These are phyloP conservation scores for Podarcis cretensis DNA, from an alignment of 2,113 vertebrate genomes.

Conservation along the genomic window DNA sequence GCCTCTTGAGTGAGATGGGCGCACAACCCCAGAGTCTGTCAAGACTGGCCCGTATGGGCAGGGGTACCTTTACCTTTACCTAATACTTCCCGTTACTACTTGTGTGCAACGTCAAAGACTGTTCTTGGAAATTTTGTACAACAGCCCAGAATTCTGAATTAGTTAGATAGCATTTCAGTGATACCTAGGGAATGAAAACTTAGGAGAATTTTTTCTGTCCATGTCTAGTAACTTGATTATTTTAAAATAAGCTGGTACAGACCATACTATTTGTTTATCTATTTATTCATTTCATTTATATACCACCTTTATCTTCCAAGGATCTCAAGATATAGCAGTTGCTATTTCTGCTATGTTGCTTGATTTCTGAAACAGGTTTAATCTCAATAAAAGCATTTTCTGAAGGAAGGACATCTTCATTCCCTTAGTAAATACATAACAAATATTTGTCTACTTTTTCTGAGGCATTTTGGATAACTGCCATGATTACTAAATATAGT, in stretches of 20 bases:
- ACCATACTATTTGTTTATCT: not conserved
- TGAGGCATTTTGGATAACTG: not conserved
- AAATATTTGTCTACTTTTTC: not conserved
- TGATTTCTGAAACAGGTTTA: not conserved
- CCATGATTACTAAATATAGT: conserved; percentile 57
- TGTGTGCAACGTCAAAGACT: not conserved
- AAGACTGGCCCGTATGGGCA: no score
- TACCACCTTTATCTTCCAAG: no score
- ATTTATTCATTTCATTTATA: no score
- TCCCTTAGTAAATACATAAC: not conserved
- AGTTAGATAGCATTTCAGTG: not conserved
- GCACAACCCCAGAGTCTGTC: no score
- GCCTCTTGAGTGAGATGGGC: no score
- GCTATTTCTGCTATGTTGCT: not conserved
- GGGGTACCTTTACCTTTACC: no score
- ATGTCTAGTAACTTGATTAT: not conserved
- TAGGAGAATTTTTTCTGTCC: not conserved
- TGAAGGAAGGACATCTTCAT: not conserved
- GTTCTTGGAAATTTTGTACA: not conserved
- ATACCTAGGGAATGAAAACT: not conserved
- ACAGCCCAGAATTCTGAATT: not conserved
- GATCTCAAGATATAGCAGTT: not conserved
- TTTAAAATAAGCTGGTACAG: not conserved
- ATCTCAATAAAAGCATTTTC: not conserved
- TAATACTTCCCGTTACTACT: not conserved